Evolutionary conservation across 2,113 vertebrate genomes (phyloP).

Genomic region (Oryzias woworae): DNA sequence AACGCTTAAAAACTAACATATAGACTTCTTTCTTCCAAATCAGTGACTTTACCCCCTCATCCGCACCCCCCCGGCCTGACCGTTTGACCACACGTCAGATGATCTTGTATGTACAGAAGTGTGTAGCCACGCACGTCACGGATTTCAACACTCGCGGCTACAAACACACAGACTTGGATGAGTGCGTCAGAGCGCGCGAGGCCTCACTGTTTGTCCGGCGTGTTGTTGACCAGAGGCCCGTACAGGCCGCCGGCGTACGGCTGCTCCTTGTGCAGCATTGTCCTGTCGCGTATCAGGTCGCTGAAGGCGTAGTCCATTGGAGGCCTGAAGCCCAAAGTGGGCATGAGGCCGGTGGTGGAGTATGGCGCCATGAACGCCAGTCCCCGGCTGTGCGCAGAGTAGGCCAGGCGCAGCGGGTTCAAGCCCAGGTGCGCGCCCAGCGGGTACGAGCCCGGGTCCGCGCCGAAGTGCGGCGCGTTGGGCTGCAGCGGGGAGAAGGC

Average conservation of each 20-base stretch:
- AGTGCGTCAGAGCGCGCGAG: slow-evolving; percentile 2
- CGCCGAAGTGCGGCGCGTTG: slow-evolving; percentile 90
- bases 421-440: slow-evolving; percentile 92
- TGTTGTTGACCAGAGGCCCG: slow-evolving; percentile 94
- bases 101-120: slow-evolving; percentile 68
- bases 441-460: slow-evolving; percentile 87
- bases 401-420: slow-evolving; percentile 94
- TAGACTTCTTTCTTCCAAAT: slow-evolving; percentile 46
- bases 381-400: slow-evolving; percentile 95
- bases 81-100: slow-evolving; percentile 57
- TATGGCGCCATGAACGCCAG: slow-evolving; percentile 99
- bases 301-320: slow-evolving; percentile 99
- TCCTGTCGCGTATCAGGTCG: slow-evolving; percentile 96
- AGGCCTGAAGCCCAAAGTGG: slow-evolving; percentile 94
- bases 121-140: slow-evolving; percentile 60
- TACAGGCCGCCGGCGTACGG: slow-evolving; percentile 88
- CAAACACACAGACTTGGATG: slow-evolving; percentile 50
- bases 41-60: slow-evolving; percentile 30
- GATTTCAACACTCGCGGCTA: slow-evolving; percentile 73
- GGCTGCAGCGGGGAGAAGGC: slow-evolving; percentile 96
- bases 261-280: slow-evolving; percentile 93
- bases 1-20: slow-evolving; percentile 37
- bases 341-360: slow-evolving; percentile 94
- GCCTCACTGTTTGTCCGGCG: slow-evolving; percentile 91
- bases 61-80: neutral